Percentiles rank a stretch among this genome's conserved stretches.
phyloP scores from a whole-genome alignment of 2,888 invertebrate genomes.

The Palloptera scutellata region DNA sequence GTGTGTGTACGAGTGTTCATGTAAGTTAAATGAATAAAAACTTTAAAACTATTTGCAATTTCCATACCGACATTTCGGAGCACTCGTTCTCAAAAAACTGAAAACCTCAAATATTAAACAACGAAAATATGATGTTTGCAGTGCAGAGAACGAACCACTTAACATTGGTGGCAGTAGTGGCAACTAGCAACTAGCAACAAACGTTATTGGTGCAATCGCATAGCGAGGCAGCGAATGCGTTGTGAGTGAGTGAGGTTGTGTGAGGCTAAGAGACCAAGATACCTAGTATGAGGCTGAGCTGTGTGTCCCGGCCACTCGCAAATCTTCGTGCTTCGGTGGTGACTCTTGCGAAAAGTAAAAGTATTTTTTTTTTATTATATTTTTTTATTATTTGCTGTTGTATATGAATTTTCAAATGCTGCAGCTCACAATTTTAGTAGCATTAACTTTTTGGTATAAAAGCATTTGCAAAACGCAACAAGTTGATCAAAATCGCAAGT shows the following conservation, averaged over 20 bases:
- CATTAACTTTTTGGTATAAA: conserved; percentile 29
- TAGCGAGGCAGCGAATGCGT: not conserved
- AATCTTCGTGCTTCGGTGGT: not conserved
- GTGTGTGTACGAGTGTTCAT: not conserved
- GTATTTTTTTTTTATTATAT: conserved; percentile 12
- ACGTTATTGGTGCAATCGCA: too few species aligned
- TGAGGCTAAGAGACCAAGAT: not conserved
- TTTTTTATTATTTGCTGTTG: conserved; percentile 13
- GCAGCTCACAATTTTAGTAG: not conserved
- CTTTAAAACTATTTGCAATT: conserved; percentile 11
- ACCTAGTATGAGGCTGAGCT: not conserved
- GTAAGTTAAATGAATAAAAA: not conserved
- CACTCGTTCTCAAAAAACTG: not conserved
- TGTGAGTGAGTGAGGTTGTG: not conserved
- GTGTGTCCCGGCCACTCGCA: not conserved
- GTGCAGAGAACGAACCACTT: not conserved
- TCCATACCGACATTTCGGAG: conserved; percentile 18
- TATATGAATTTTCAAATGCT: conserved; percentile 1
- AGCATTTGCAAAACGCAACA: conserved; percentile 26
- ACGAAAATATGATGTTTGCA: conserved; percentile 2
- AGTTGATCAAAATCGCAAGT: conserved; percentile 29
- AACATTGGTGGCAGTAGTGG: not conserved
- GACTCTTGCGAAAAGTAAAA: conserved; percentile 22
- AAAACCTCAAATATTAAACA: not conserved
- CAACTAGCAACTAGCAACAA: too few species aligned